phyloP scores from a whole-genome alignment of 2,888 invertebrate genomes.

The Brachypalpus laphriformis region DNA sequence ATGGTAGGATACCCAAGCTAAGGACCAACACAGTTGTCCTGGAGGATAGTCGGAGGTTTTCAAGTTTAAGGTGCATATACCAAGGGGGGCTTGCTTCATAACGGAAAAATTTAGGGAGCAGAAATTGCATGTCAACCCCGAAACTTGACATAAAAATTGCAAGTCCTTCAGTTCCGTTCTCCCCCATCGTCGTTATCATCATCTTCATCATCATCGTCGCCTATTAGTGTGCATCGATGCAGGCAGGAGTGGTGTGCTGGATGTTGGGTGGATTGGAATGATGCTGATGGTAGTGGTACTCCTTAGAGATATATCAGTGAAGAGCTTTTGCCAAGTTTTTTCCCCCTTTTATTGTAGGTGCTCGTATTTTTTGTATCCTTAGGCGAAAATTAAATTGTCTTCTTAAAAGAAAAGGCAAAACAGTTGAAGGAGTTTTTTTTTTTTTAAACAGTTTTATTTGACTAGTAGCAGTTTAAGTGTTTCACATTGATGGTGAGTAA shows the following conservation, averaged over 20 bases:
- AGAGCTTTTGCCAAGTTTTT: slow-evolving; percentile 31
- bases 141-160: slow-evolving; percentile 66
- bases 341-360: neutral
- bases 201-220: slow-evolving; percentile 30
- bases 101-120: slow-evolving; percentile 27
- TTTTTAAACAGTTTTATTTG: slow-evolving; percentile 8
- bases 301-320: slow-evolving; percentile 1
- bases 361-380: slow-evolving; percentile 1
- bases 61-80: slow-evolving; percentile 56
- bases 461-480: neutral
- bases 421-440: slow-evolving; percentile 1
- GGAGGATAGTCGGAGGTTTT: slow-evolving; percentile 20
- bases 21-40: neutral
- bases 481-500: neutral
- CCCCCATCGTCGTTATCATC: slow-evolving; percentile 15
- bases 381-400: slow-evolving; percentile 53
- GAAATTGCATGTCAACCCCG: slow-evolving; percentile 58
- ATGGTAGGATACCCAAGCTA: neutral
- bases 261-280: slow-evolving; percentile 28
- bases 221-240: slow-evolving; percentile 65
- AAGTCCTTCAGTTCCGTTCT: slow-evolving; percentile 42
- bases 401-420: neutral
- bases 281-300: slow-evolving; percentile 15
- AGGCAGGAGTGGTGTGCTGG: slow-evolving; percentile 25
- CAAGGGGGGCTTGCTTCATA: slow-evolving; percentile 5